Base-by-base conservation (phyloP, 2,113 vertebrate species). In the Eidolon helvum region DNA sequence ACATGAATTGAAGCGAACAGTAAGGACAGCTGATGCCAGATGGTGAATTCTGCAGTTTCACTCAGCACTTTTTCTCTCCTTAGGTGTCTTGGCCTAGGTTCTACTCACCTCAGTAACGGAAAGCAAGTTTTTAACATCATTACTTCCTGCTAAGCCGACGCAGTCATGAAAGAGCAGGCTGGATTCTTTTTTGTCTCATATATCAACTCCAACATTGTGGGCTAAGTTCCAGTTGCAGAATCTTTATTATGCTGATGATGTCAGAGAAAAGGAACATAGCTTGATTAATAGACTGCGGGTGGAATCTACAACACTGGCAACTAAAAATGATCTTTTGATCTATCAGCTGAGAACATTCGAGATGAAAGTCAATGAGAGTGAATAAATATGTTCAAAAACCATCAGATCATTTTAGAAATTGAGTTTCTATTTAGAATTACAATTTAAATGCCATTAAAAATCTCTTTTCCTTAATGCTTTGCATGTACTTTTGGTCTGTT, bases 221-320 rank as follows among this genome's bases (percentile, higher is more conserved):
- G 66, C 53, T 66, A 30, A 48, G 59, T 69, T 92, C 80, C 80
- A 48, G 88, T 92, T 78, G 48, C 71, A 97, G 95, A 87, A 35
- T 90, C 75, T 94, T 95, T 86, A 87, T 95, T 55, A 91, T 84
- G 82, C 77, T 75, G 63, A 83, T 98, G 95, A 97, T 87, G 78
- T 96, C 86, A 97, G 88, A 86, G 90, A 75, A 55, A 91, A 91
- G 68, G 78, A 93, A 61, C 89, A 83, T 1, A 66, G 86, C 11
- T 45, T 96, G 95, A 92, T 87, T 91, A 83, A 95, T 90, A 96
- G 78, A 94, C 61, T 80, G 87, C 92, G 94, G 89, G 93, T 96
- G 91, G 90, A 63, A 88, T 90, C 96, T 91, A 79, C 65, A 93
- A 63, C 26, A 50, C 6, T 75, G 65, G 50, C 78, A 98, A 38